Evolutionary conservation across 2,888 invertebrate species (phyloP), one percentile per base, ranked within the genome.

Genomic region (Melanophora roralis): DNA sequence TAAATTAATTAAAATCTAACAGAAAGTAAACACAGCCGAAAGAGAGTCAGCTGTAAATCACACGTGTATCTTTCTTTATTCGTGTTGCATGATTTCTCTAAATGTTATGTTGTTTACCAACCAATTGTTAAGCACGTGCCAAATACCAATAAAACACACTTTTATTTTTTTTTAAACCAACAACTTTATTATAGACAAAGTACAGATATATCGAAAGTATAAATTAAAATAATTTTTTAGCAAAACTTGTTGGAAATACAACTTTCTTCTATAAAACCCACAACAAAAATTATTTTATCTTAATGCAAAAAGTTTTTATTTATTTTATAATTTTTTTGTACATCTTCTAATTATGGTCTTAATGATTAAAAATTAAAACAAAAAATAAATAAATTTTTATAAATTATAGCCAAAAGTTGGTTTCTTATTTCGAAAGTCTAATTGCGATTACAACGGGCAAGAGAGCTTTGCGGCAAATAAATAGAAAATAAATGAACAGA

Each of bases 101-200:
- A n/a, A n/a, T n/a, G 23, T 36, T 43, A 2, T 38, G 38, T 59
- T 16, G 51, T 32, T 36, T 62, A 36, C 6, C 21, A 74, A 43
- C 12, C 23, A 38, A 5, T 59, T 55, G 14, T 7, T 55, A 32
- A 69, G 74, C 79, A 79, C 79, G 79, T 79, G 79, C 75, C 75
- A 71, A 47, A 45, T 59, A 68, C 19, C 7, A 9, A 60, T 9
- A 38, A 27, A 27, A 27, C 3, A 27, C 27, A 5, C 6, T 27
- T 3, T 27, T 5, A 5, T 14, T 5, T 51, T 14, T 12, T 43
- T 27, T 9, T 53, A 9, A 7, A 19, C 19, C 6, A 3, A 34
- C 7, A 21, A 14, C 9, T 36, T 27, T 36, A 53, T 34, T 4
- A 38, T 11, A 36, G 55, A 38, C 12, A 21, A 27, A 27, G 51